Conservation (phyloP, 2,797 vertebrate species). For the Tapera naevia region DNA sequence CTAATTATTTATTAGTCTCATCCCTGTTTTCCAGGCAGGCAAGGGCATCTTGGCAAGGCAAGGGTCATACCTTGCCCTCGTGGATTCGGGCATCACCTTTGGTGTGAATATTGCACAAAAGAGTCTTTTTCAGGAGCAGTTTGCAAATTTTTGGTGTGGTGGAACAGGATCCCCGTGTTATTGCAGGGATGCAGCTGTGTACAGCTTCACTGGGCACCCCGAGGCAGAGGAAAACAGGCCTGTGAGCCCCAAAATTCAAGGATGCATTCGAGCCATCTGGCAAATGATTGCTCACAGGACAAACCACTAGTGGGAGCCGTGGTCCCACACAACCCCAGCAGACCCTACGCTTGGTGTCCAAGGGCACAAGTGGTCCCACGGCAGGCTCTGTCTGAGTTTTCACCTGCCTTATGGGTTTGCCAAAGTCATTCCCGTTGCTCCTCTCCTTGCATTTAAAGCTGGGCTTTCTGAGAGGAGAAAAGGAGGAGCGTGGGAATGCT, state of each 20-base stretch:
- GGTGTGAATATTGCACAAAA: fast-evolving
- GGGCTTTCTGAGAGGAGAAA: background rate
- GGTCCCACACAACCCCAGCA: background rate
- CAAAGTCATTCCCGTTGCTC: background rate
- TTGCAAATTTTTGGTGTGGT: background rate
- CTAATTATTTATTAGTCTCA: background rate
- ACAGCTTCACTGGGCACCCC: fast-evolving
- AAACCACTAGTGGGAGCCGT: slow-evolving; percentile 32
- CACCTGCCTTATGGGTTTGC: fast-evolving
- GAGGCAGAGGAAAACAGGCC: fast-evolving
- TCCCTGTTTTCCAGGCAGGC: background rate
- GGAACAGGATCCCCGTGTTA: background rate
- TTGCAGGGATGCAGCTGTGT: too few relatives aligned
- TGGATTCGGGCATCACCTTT: fast-evolving
- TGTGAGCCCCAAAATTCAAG: background rate
- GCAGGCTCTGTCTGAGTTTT: background rate
- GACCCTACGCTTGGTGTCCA: background rate
- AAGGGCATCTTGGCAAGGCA: background rate
- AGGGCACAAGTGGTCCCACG: fast-evolving
- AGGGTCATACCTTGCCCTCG: fast-evolving
- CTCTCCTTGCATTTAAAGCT: background rate
- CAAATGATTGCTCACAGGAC: background rate
- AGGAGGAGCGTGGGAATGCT: fast-evolving
- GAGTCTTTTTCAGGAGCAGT: background rate
- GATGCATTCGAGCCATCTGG: background rate